Percentiles rank a stretch among this genome's conserved stretches.
Conservation (phyloP, 2,113 vertebrate genomes). For the Sylvia atricapilla region DNA sequence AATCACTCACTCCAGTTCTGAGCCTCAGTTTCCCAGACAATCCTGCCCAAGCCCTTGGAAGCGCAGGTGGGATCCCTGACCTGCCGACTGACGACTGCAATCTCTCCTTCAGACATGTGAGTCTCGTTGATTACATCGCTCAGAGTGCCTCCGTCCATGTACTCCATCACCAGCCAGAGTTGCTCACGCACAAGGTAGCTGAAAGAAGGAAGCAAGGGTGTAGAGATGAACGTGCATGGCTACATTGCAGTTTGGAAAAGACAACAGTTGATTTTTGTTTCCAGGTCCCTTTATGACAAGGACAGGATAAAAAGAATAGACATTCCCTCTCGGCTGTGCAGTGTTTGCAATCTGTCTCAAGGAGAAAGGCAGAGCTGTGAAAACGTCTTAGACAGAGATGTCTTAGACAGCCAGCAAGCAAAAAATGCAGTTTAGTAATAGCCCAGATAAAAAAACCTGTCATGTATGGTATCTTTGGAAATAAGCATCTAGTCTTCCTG, state of each 20-base stretch:
- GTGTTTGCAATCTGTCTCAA: neutral
- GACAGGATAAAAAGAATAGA: neutral
- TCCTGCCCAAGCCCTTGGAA: accelerated
- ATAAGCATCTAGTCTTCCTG: neutral
- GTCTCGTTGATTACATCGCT: constrained; percentile 93
- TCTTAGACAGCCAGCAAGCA: neutral
- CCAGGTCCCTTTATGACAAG: neutral
- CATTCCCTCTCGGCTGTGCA: neutral
- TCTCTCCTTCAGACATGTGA: constrained; percentile 93
- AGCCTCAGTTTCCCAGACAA: neutral
- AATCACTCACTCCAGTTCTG: neutral
- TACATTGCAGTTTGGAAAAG: neutral
- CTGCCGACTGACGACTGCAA: constrained; percentile 94
- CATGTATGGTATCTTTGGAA: neutral
- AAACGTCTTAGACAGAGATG: neutral
- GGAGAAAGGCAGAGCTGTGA: neutral
- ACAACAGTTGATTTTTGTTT: neutral
- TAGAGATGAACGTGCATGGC: neutral
- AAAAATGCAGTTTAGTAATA: neutral
- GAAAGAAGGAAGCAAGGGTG: neutral
- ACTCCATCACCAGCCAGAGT: constrained; percentile 98
- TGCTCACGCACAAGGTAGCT: constrained; percentile 93
- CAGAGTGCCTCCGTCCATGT: constrained; percentile 91
- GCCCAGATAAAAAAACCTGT: neutral
- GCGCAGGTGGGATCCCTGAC: constrained; percentile 54